Percentiles rank a stretch among this genome's conserved stretches.
phyloP scores from a whole-genome alignment of 2,888 invertebrate species.

The Synergus umbraculus region DNA sequence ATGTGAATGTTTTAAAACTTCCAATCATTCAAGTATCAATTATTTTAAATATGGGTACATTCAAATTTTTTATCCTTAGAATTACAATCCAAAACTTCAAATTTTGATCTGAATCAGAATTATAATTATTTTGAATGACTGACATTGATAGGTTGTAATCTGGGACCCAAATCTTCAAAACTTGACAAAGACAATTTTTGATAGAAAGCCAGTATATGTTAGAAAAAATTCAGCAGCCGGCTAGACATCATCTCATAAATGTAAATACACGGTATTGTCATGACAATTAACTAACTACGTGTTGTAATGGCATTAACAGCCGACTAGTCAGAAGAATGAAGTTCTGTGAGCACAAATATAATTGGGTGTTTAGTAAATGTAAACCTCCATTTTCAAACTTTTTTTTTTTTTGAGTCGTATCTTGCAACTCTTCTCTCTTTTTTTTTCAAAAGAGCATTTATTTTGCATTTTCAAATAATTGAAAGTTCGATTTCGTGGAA shows the following conservation, averaged over 20 bases:
- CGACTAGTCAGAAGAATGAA: constrained; percentile 72
- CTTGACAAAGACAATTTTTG: not conserved
- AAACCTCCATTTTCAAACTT: constrained; percentile 1
- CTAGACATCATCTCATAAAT: constrained; percentile 50
- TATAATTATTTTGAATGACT: too few species aligned
- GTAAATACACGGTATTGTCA: constrained; percentile 72
- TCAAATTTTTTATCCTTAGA: too few species aligned
- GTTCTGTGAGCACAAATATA: constrained; percentile 74
- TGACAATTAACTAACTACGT: constrained; percentile 68
- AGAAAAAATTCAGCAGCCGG: constrained; percentile 43
- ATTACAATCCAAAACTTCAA: too few species aligned
- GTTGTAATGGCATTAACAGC: constrained; percentile 68
- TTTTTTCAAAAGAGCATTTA: not conserved
- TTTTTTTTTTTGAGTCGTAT: constrained; percentile 25
- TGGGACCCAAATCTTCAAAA: not conserved
- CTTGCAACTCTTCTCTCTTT: not conserved
- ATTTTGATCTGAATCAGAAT: too few species aligned
- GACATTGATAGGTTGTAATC: not conserved
- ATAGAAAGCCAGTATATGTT: not conserved
- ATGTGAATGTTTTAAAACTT: not conserved
- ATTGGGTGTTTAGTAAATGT: constrained; percentile 50
- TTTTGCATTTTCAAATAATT: not conserved
- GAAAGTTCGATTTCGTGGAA: not conserved
- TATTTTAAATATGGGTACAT: too few species aligned
- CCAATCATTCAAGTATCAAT: not conserved